These are phyloP conservation scores for Cochlearius cochlearius DNA, from an alignment of 2,113 vertebrate genomes.

Conservation along the genomic window DNA sequence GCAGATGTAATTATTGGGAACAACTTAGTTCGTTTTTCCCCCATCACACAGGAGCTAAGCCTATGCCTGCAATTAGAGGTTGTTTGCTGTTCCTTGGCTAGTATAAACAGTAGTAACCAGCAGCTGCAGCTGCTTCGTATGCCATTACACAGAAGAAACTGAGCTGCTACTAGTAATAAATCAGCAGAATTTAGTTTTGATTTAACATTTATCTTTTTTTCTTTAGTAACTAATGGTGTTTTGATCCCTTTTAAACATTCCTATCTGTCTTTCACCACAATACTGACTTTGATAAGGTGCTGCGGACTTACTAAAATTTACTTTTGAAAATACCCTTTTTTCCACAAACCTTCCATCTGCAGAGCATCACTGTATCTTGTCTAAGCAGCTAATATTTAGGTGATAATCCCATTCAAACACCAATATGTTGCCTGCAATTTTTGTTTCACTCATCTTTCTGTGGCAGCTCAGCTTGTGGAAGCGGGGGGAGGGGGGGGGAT, in stretches of 20 bases:
- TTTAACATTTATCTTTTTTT: neutral
- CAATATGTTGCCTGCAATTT: neutral
- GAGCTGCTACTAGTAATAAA: neutral
- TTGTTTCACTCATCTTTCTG: neutral
- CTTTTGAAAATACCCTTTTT: neutral
- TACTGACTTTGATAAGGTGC: neutral
- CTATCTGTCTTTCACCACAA: neutral
- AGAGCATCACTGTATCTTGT: neutral
- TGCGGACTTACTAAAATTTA: neutral
- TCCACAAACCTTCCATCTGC: neutral
- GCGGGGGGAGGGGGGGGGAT: no score
- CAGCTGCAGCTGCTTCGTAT: neutral
- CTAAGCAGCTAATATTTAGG: neutral
- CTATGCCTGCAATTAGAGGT: neutral
- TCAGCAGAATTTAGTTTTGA: neutral
- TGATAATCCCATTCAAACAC: neutral
- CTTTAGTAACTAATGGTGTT: neutral
- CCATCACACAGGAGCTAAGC: neutral
- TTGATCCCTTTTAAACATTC: neutral
- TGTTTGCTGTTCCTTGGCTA: neutral
- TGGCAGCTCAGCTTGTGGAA: neutral
- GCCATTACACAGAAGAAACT: neutral
- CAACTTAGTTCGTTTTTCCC: neutral
- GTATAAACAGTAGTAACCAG: neutral
- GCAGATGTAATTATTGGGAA: neutral